Evolutionary conservation across 2,888 invertebrate genomes (phyloP).

Genomic region (Tineola bisselliella): DNA sequence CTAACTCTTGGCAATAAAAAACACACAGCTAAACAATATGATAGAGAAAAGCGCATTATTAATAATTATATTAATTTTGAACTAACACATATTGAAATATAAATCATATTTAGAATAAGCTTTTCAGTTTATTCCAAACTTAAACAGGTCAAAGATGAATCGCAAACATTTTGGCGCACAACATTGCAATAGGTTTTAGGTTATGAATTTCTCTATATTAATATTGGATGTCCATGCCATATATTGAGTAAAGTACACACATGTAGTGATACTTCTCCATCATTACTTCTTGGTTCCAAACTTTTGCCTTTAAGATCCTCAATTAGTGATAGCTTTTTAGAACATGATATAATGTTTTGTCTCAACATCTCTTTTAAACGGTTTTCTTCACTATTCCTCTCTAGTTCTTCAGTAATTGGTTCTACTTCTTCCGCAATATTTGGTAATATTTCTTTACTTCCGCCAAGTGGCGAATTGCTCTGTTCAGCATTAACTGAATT

Average conservation of each 20-base stretch:
- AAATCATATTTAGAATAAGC: neutral
- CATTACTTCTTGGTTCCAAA: slow-evolving; percentile 31
- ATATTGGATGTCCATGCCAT: slow-evolving; percentile 21
- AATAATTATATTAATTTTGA: neutral
- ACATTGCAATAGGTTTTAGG: neutral
- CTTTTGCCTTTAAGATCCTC: slow-evolving; percentile 51
- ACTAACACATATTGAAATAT: neutral
- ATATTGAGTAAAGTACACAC: slow-evolving; percentile 23
- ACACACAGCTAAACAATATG: neutral
- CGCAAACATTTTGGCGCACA: neutral
- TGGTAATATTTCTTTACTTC: slow-evolving; percentile 19
- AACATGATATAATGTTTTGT: slow-evolving; percentile 55
- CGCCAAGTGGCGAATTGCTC: slow-evolving; percentile 13
- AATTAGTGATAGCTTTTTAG: slow-evolving; percentile 54
- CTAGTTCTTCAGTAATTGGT: slow-evolving; percentile 23
- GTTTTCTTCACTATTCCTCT: slow-evolving; percentile 34
- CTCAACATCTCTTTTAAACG: slow-evolving; percentile 44
- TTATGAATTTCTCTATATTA: neutral
- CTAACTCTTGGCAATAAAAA: neutral
- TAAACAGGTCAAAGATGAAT: too few relatives aligned
- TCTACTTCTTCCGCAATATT: slow-evolving; percentile 25
- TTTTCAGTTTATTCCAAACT: too few relatives aligned
- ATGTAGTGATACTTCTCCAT: slow-evolving; percentile 32
- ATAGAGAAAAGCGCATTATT: neutral
- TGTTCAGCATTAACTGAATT: slow-evolving; percentile 6